A percentile compares a stretch with the other conserved stretches of the same genome.
These are phyloP conservation scores for Mormyrus iriodes DNA, from an alignment of 2,113 vertebrate genomes.

Conservation along the genomic window DNA sequence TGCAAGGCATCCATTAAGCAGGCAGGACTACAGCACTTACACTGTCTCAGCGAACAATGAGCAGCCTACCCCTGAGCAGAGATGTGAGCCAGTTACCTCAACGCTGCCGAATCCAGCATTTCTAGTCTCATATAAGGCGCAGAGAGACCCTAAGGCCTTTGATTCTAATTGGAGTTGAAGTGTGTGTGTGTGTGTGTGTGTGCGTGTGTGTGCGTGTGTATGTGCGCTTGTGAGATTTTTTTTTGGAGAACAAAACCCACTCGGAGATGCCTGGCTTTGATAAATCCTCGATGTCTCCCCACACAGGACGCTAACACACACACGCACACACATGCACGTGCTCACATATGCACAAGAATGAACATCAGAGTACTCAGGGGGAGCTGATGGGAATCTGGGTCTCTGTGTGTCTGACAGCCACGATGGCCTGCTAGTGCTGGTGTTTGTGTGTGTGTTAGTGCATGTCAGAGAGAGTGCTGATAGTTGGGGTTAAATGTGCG, in stretches of 20 bases:
- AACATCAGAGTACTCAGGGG: slow-evolving; percentile 53
- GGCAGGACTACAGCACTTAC: not conserved
- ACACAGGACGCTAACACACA: slow-evolving; percentile 24
- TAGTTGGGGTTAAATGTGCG: not conserved
- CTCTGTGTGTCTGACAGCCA: slow-evolving; percentile 35
- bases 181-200: not conserved
- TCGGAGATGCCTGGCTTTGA: not conserved
- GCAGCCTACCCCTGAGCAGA: not conserved
- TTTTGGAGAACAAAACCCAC: not conserved
- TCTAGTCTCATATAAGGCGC: not conserved
- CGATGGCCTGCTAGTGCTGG: not conserved
- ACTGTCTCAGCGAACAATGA: not conserved
- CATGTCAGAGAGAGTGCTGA: not conserved
- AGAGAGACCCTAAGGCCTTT: not conserved
- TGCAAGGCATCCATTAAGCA: not conserved
- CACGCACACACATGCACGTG: slow-evolving; percentile 21
- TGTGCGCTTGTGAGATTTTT: not conserved
- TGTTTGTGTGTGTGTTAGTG: slow-evolving; percentile 6
- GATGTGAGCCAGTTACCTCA: not conserved
- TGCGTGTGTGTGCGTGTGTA: not conserved
- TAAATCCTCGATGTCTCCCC: not conserved
- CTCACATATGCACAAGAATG: slow-evolving; percentile 24
- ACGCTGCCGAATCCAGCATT: not conserved
- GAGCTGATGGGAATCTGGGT: slow-evolving; percentile 46
- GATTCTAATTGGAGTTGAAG: slow-evolving; percentile 2